Base-by-base conservation (phyloP, 2,888 invertebrate genomes). In the Microplitis deprimator region DNA sequence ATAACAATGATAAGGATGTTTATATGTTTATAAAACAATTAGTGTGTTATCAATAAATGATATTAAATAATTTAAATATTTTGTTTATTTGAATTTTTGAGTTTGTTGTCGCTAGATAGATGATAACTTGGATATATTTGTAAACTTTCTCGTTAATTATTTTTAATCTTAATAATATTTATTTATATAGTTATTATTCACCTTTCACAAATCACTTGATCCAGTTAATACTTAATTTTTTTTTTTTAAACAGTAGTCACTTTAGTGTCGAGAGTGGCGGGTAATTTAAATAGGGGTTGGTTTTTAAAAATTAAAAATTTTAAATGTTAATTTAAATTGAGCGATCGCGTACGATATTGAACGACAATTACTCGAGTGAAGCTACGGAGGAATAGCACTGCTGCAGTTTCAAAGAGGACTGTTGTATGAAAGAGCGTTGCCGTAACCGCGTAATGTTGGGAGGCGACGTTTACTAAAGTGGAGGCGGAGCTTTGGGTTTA, bases 381-480 rank as follows among this genome's bases (percentile, higher is more conserved):
- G 64, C 76, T 75, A 78, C 82, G 80, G 82, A 81, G 81, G 79
- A 76, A 79, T 82, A 83, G 82, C 80, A 82, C 83, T 81, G 87
- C 81, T 81, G 82, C 83, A 80, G 75, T 81, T 82, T 83, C 84
- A 85, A 84, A 85, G 85, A 85, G 81, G 82, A 83, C 78, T 39
- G 67, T 20, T 17, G 67, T 77, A 65, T 61, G 72, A 75, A 78
- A 77, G 78, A 79, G 79, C 75, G 79, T 76, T 71, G 74, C 77
- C 81, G 81, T 79, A 77, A 80, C 76, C 76, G 72, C 77, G 76
- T 77, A 71, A 73, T 76, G 73, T 41, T 79, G 78, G 79, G 80
- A 74, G 78, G 79, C 70, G 60, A 78, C 76, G 77, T 76, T 76
- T 73, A 67, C 29, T 29, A 74, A 76, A 41, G 62, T 72, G 80